Evolutionary conservation across 2,113 vertebrate genomes (phyloP).

Genomic region (Eurypyga helias): DNA sequence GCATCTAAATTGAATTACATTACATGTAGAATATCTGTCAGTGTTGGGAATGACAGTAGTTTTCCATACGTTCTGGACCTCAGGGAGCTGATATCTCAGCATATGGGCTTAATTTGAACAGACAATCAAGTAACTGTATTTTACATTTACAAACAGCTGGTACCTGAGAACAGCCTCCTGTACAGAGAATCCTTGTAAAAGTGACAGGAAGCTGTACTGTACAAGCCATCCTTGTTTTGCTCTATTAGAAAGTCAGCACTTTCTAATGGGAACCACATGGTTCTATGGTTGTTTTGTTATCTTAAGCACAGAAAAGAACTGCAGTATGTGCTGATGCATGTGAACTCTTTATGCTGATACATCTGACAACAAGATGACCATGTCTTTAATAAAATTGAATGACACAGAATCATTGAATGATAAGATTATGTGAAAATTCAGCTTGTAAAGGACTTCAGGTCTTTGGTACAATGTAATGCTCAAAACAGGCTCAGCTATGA

Average conservation of each 20-base stretch:
- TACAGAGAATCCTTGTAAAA: not conserved
- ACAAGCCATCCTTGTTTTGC: constrained; percentile 11
- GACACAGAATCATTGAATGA: not conserved
- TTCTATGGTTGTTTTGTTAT: not conserved
- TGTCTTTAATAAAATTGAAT: not conserved
- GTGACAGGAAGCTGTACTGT: not conserved
- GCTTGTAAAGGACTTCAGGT: not conserved
- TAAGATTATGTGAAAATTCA: not conserved
- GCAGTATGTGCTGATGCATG: not conserved
- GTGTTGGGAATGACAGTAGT: not conserved
- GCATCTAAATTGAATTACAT: constrained; percentile 16
- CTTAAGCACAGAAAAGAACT: not conserved
- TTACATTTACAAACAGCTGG: constrained; percentile 26
- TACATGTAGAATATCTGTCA: not conserved
- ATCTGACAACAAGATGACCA: not conserved
- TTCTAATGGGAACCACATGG: constrained; percentile 12
- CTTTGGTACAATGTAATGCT: not conserved
- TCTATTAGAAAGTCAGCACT: constrained; percentile 21
- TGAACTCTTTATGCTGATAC: not conserved
- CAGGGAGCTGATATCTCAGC: not conserved
- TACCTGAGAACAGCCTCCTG: constrained; percentile 2
- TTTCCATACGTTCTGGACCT: not conserved
- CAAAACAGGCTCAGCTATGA: not conserved
- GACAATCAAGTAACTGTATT: constrained; percentile 5
- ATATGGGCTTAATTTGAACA: constrained; percentile 44